Evolutionary conservation across 2,888 invertebrate species (phyloP).

Genomic region (Hirtodrosophila histrioides): DNA sequence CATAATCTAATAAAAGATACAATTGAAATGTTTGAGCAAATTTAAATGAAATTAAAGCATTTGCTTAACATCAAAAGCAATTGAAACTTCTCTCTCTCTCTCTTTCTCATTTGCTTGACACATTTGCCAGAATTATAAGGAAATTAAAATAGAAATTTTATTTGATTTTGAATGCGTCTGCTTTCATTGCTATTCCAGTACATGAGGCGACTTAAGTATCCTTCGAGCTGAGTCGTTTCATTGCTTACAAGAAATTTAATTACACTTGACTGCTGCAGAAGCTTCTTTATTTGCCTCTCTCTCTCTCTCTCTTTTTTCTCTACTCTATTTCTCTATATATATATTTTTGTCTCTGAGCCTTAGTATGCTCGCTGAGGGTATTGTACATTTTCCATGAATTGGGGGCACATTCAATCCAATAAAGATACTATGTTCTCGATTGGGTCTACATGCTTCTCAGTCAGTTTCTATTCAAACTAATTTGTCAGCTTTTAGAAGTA

Average conservation of each 20-base stretch:
- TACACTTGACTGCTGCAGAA: constrained; percentile 36
- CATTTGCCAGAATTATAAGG: constrained; percentile 20
- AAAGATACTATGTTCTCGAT: too few relatives aligned
- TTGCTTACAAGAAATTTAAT: constrained; percentile 49
- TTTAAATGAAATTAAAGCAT: neutral
- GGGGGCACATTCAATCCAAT: too few relatives aligned
- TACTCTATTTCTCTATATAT: neutral
- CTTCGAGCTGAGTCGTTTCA: constrained; percentile 32
- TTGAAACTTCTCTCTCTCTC: neutral
- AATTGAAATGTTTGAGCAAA: constrained; percentile 22
- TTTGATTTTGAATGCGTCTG: constrained; percentile 33
- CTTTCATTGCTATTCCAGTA: constrained; percentile 24
- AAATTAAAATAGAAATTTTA: constrained; percentile 17
- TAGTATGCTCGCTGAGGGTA: too few relatives aligned
- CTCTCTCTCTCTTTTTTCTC: neutral
- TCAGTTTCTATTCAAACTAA: too few relatives aligned
- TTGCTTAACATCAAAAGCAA: constrained; percentile 29
- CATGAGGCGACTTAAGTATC: constrained; percentile 22
- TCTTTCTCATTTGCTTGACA: neutral
- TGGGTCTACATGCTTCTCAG: too few relatives aligned
- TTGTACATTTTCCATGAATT: too few relatives aligned
- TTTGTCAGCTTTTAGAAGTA: too few relatives aligned
- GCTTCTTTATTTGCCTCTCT: constrained; percentile 4
- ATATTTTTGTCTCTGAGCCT: too few relatives aligned
- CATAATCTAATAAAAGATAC: constrained; percentile 7